These are phyloP conservation scores for Pachycephala philippinensis DNA, from an alignment of 2,113 vertebrate species.

Conservation along the genomic window DNA sequence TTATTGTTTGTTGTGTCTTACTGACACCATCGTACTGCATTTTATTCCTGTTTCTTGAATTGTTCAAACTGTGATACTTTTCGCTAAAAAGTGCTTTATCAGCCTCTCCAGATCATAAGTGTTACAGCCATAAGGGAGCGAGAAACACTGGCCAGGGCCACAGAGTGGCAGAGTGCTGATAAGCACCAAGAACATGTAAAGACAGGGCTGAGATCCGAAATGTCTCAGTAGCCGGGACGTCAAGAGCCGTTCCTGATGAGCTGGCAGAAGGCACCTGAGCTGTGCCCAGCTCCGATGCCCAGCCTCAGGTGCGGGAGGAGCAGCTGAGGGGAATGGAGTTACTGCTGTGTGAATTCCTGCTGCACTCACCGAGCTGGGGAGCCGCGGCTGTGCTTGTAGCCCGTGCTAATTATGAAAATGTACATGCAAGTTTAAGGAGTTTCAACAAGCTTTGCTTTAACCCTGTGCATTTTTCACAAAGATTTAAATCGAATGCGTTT, in stretches of 20 bases:
- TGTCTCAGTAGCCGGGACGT: neutral
- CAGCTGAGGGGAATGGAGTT: neutral
- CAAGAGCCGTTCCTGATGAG: neutral
- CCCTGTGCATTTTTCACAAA: neutral
- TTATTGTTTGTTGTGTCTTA: neutral
- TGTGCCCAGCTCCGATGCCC: accelerated
- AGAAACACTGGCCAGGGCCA: neutral
- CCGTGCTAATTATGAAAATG: neutral
- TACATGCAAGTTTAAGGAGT: neutral
- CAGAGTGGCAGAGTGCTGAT: neutral
- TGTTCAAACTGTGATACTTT: neutral
- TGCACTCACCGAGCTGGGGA: neutral
- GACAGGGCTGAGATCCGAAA: neutral
- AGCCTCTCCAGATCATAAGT: neutral
- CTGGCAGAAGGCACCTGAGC: neutral
- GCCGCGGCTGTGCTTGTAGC: neutral
- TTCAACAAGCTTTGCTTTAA: neutral
- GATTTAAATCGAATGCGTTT: neutral
- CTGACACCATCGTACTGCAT: neutral
- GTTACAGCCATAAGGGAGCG: neutral
- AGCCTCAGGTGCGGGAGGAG: neutral
- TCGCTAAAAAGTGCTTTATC: neutral
- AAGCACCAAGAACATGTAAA: neutral
- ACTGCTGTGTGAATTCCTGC: neutral
- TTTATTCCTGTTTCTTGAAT: neutral